Conservation (phyloP, 2,888 invertebrate genomes). For the Protodeltote pygarga region DNA sequence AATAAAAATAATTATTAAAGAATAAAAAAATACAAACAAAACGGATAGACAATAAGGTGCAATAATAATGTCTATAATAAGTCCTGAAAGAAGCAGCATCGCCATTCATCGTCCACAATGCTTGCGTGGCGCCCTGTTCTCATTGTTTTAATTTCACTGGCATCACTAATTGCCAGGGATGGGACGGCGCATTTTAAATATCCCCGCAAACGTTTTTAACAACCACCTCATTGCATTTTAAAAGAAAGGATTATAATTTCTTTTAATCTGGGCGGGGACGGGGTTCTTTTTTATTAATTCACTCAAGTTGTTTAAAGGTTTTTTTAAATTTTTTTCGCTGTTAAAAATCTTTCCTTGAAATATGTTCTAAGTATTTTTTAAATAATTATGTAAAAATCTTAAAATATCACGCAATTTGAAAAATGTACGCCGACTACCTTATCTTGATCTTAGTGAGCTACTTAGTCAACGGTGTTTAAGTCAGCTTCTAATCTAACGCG, state of each 20-base stretch:
- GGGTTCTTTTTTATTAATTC: conserved; percentile 81
- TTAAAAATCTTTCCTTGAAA: conserved; percentile 7
- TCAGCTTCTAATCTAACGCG: too few relatives aligned
- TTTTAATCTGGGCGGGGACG: conserved; percentile 66
- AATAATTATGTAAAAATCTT: not conserved
- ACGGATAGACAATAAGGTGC: conserved; percentile 42
- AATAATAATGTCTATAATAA: conserved; percentile 45
- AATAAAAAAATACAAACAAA: conserved; percentile 25
- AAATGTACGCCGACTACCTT: not conserved
- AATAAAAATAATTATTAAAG: conserved; percentile 5
- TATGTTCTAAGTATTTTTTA: not conserved
- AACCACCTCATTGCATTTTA: conserved; percentile 86
- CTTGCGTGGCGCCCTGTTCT: conserved; percentile 60
- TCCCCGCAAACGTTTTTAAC: conserved; percentile 83
- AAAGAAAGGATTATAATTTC: conserved; percentile 86
- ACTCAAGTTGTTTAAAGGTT: conserved; percentile 56
- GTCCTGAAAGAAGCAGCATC: conserved; percentile 47
- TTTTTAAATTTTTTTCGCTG: conserved; percentile 14
- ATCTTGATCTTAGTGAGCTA: too few relatives aligned
- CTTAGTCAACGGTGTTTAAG: too few relatives aligned
- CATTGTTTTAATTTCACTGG: conserved; percentile 84
- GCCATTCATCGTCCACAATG: conserved; percentile 62
- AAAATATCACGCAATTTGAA: not conserved
- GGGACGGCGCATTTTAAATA: conserved; percentile 76
- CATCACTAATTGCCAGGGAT: conserved; percentile 83